Conservation (phyloP, 2,888 invertebrate species). For the Dorcus hopei region DNA sequence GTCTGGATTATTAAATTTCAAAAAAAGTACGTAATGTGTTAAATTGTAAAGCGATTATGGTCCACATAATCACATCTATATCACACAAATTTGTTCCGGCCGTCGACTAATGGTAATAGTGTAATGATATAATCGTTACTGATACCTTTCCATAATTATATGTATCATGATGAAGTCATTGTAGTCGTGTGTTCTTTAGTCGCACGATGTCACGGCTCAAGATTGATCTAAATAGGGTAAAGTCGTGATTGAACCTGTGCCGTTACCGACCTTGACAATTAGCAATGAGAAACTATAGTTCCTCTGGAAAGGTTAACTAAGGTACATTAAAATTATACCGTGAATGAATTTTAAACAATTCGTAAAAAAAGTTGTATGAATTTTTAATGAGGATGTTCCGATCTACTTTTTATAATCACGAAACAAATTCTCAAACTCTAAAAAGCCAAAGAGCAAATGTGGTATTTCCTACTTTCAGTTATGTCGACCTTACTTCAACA, state of each 20-base stretch:
- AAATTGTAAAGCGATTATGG: not conserved
- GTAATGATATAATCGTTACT: not conserved
- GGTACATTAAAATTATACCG: conserved; percentile 22
- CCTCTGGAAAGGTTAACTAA: conserved; percentile 22
- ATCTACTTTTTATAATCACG: too few species aligned
- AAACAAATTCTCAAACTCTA: too few species aligned
- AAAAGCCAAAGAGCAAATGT: too few species aligned
- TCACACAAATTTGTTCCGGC: not conserved
- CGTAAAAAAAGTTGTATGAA: too few species aligned
- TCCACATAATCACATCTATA: not conserved
- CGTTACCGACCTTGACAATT: conserved; percentile 41
- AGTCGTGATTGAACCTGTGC: conserved; percentile 40
- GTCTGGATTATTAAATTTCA: not conserved
- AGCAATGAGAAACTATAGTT: conserved; percentile 23
- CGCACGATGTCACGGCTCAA: conserved; percentile 39
- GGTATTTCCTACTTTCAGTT: too few species aligned
- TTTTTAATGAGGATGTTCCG: too few species aligned
- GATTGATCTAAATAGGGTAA: conserved; percentile 43
- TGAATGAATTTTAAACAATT: conserved; percentile 11
- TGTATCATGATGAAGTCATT: conserved; percentile 38
- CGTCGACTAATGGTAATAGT: not conserved
- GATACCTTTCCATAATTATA: conserved; percentile 33
- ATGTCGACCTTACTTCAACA: too few species aligned
- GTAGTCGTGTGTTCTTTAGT: conserved; percentile 36
- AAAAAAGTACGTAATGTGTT: not conserved